Evolutionary conservation across 2,113 vertebrate species (phyloP).

Genomic region (Glareola pratincola): DNA sequence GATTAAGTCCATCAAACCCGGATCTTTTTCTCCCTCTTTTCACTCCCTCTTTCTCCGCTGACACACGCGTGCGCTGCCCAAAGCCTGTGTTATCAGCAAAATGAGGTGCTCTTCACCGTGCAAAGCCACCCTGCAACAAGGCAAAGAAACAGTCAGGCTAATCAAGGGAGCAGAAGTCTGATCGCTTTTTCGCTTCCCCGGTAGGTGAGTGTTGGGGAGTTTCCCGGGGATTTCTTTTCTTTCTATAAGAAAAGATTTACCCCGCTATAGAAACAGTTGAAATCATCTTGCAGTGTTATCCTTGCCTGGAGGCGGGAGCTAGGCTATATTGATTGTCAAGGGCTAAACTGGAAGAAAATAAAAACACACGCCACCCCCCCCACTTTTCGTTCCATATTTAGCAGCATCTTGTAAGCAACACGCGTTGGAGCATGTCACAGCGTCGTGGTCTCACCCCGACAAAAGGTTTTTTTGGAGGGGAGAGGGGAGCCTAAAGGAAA

Average conservation of each 20-base stretch:
- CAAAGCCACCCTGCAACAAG: background rate
- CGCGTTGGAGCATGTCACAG: rapidly evolving
- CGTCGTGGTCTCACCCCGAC: background rate
- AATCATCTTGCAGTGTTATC: background rate
- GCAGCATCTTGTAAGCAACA: background rate
- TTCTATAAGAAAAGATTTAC: background rate
- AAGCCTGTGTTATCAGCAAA: background rate
- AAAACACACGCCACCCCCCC: background rate
- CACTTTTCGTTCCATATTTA: background rate
- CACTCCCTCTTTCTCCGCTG: background rate
- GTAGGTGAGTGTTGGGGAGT: background rate
- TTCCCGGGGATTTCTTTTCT: background rate
- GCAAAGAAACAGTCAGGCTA: background rate
- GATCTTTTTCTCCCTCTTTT: background rate
- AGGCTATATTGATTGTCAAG: background rate
- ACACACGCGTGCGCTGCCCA: background rate
- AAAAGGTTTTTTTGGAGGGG: background rate
- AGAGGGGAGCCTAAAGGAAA: background rate
- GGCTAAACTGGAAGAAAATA: background rate
- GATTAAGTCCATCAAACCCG: conserved; percentile 24
- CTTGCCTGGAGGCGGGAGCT: background rate
- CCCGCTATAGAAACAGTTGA: background rate
- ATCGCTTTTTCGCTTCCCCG: background rate
- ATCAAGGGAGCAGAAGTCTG: background rate
- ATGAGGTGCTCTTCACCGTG: rapidly evolving